Percentiles rank a stretch among this genome's conserved stretches.
Conservation (phyloP, 2,797 vertebrate genomes). For the Pristis pectinata region DNA sequence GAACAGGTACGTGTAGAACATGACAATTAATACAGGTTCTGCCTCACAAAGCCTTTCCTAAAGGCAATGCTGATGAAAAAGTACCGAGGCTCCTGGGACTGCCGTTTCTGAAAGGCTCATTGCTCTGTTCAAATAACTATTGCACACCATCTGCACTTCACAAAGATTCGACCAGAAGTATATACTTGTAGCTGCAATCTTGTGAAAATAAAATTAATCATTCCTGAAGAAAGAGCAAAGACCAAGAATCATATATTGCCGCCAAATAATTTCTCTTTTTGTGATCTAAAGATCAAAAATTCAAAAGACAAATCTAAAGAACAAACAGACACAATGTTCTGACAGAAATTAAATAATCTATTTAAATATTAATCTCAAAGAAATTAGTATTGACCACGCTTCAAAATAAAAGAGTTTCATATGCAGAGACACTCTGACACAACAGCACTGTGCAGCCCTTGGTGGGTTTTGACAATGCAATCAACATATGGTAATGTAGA, state of each 20-base stretch:
- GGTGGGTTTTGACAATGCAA: neutral
- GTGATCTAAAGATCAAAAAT: neutral
- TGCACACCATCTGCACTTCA: conserved; percentile 26
- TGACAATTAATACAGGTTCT: conserved; percentile 35
- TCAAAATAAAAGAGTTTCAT: neutral
- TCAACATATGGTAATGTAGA: neutral
- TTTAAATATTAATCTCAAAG: conserved; percentile 26
- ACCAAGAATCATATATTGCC: neutral
- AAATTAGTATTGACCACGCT: neutral
- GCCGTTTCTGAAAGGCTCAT: conserved; percentile 23
- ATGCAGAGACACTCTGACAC: neutral
- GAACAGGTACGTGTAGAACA: conserved; percentile 37
- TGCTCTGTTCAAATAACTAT: conserved; percentile 36
- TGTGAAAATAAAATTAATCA: conserved; percentile 32
- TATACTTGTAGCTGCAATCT: neutral
- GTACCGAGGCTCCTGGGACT: conserved; percentile 8
- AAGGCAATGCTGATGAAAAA: conserved; percentile 34
- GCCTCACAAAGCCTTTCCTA: conserved; percentile 35
- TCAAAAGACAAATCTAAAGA: neutral
- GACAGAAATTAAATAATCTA: neutral
- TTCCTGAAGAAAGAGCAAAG: neutral
- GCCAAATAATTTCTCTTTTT: neutral
- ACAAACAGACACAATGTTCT: neutral
- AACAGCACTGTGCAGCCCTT: neutral
- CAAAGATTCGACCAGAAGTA: neutral